Evolutionary conservation across 2,113 vertebrate genomes (phyloP), one percentile per base, ranked within the genome.

Genomic region (Hemicordylus capensis): DNA sequence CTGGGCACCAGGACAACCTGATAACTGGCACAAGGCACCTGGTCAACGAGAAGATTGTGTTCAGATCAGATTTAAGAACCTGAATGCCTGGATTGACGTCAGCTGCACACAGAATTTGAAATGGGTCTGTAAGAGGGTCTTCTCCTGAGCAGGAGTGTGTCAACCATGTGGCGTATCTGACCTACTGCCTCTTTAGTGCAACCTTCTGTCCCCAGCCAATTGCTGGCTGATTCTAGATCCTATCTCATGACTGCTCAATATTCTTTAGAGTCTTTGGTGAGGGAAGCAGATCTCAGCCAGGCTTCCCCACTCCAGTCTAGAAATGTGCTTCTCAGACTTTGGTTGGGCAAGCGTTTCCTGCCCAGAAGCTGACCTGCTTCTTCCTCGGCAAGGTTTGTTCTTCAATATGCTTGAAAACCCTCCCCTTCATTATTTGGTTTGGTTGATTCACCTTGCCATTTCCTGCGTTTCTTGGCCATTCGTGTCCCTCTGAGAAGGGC

Each of bases 41-140:
- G 6, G 61, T 20, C n/a, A n/a, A n/a, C n/a, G n/a, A n/a, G 84
- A 80, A n/a, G 75, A 59, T 4, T 85, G 84, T 73, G 84, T 80
- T 6, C 56, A 58, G 2, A 0, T 79, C 11, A 4, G 0, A 15
- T 51, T 8, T 12, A 6, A 6, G 12, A 12, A 51, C 48, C 6
- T 51, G 3, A 3, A 4, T 12, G 12, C 5, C 6, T 85, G 84
- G 84, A 80, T 73, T 26, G 84, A 85, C 46, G 1, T 34, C 42
- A 39, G 39, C 54, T 85, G 84, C 75, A n/a, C 56, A 4, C 6
- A 17, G 0, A 34, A 6, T 11, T 20, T 48, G 2, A 67, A 37
- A 28, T 59, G 64, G 28, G 31, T 85, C 66, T 85, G 84, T 48
- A 80, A 85, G 76, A 85, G 51, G 56, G 42, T 10, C 39, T 51